Evolutionary conservation across 2,113 vertebrate species (phyloP), one percentile per base, ranked within the genome.

Genomic region (Mugil cephalus): DNA sequence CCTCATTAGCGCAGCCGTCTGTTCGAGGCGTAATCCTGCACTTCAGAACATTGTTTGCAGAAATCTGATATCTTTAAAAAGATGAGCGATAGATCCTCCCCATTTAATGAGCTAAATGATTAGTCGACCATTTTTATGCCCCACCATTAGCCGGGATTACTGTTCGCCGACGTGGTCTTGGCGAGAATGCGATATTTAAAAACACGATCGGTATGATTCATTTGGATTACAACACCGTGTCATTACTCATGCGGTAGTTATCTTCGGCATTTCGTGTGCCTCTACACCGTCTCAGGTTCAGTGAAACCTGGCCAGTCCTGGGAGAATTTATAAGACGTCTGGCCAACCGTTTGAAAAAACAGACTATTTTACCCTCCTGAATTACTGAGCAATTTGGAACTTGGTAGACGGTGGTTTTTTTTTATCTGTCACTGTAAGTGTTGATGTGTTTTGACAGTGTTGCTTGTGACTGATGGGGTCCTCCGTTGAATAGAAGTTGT

Each of bases 381-480:
- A 80, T 69, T 52, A 56, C 63, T 24, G 38, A 50, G 39, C 67
- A 71, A 47, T 70, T 78, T 60, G 40, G 51, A 8, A 42, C 10
- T 62, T 47, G 34, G 40, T 77, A 68, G 46, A 69, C 53, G 59
- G 21, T 21, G 8, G 38, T 12, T 45, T 53, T 60, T 47, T 64
- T 72, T 62, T 51, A 69, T 74, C 69, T 69, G 76, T 77, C 85
- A 82, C 58, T 45, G 18, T 74, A 61, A 35, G 53, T 14, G 65
- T 62, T 75, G 87, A 88, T 84, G 70, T 71, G 81, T 87, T 84
- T 73, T 80, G 70, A 79, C 86, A 70, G 10, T 62, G 74, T 66
- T 75, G 72, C 78, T 75, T 72, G 39, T 85, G 88, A 89, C 64
- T 69, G 86, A 90, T 86, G 86, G 56, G 60, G 39, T 58, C 69